Base-by-base conservation (phyloP, 2,113 vertebrate species). In the Gavia stellata region DNA sequence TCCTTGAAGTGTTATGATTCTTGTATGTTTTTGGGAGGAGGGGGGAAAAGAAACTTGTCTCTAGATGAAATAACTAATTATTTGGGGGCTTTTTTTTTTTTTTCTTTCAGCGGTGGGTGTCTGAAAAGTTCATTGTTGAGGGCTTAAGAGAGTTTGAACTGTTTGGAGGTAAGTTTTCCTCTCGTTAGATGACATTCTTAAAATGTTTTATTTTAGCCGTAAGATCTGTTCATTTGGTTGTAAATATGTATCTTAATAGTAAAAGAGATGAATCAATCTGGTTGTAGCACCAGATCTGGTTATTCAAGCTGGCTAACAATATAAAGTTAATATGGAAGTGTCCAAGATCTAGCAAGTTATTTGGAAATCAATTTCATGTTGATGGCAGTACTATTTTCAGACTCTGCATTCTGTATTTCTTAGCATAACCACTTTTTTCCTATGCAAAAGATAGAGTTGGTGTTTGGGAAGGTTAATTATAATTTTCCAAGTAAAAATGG, bases 91-190 rank as follows among this genome's bases (percentile, higher is more conserved):
- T 50, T 67, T 96, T 92, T 92, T 94, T 75, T 95, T 96, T 92
- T 88, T 82, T 47, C 94, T 97, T 94, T 97, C 98, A 99, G 99
- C 98, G 99, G 95, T 99, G 99, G 99, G 99, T 99, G 97, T 99
- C 99, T 93, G 99, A 99, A 97, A 99, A 99, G 98, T 98, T 99
- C 98, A 99, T 99, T 97, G 99, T 99, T 98, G 99, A 99, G 98
- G 99, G 99, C 95, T 98, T 99, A 96, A 98, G 99, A 97, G 99
- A 99, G 97, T 98, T 99, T 88, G 99, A 99, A 97, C 98, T 99
- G 84, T 99, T 99, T 87, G 99, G 99, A 99, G 99, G 99, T 99
- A 98, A 99, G 99, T 96, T 89, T 55, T 44, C 16, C 13, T 61
- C 40, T 68, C 4, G 0, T 45, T 47, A n/a, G 7, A 1, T 62